Conservation (phyloP, 2,888 invertebrate genomes). For the Cryptus viduatorius region DNA sequence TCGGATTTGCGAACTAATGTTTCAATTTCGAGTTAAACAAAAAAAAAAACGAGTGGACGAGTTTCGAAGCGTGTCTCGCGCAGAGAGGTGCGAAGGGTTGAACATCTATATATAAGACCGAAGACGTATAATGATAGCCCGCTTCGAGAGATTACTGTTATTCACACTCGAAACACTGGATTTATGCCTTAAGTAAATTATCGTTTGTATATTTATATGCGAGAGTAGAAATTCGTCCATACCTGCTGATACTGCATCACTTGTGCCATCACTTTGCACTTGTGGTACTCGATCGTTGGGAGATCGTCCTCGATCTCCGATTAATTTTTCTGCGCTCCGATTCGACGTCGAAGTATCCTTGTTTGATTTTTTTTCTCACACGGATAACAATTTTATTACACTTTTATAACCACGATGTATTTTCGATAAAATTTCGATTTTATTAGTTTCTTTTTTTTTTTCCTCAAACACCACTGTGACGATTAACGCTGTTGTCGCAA, state of each 20-base stretch:
- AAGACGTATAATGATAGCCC: conserved; percentile 65
- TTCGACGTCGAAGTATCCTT: conserved; percentile 45
- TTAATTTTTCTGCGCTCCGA: neutral
- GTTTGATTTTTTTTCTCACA: conserved; percentile 27
- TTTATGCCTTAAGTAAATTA: conserved; percentile 69
- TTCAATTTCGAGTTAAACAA: conserved; percentile 54
- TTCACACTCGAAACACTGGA: conserved; percentile 71
- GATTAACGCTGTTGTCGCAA: neutral
- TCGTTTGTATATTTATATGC: conserved; percentile 42
- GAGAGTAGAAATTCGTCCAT: conserved; percentile 62
- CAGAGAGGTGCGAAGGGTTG: conserved; percentile 20
- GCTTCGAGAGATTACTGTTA: conserved; percentile 71
- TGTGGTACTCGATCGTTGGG: conserved; percentile 30
- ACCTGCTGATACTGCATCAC: conserved; percentile 83
- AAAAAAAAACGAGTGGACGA: conserved; percentile 3
- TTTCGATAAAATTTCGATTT: neutral
- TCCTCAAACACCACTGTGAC: neutral
- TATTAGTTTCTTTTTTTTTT: neutral
- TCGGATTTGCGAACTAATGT: conserved; percentile 52
- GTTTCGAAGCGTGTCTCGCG: neutral
- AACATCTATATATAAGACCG: conserved; percentile 60
- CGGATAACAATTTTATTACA: conserved; percentile 1
- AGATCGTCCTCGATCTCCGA: conserved; percentile 57
- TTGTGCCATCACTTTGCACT: conserved; percentile 77
- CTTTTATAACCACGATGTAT: neutral